These are phyloP conservation scores for Tapera naevia DNA, from an alignment of 2,797 vertebrate genomes.

Conservation along the genomic window DNA sequence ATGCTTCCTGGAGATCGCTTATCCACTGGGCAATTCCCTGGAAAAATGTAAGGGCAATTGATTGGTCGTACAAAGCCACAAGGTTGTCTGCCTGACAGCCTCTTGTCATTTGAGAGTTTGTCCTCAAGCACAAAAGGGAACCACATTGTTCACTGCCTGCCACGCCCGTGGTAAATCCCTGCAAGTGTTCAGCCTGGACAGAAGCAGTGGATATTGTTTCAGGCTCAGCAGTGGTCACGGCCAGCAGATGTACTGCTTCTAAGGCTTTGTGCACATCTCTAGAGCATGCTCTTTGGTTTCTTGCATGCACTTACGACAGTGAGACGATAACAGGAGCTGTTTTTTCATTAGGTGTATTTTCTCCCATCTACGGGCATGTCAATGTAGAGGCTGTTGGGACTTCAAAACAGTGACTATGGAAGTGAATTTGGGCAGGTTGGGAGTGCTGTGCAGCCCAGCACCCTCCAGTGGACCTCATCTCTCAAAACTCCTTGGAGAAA, in stretches of 20 bases:
- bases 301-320: neutral
- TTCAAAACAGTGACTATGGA: neutral
- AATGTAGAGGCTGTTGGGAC: neutral
- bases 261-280: neutral
- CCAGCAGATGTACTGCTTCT: neutral
- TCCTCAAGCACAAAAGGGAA: neutral
- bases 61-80: neutral
- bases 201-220: neutral
- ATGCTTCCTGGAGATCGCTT: neutral
- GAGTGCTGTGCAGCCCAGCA: neutral
- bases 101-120: neutral
- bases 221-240: neutral
- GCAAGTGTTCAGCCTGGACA: fast-evolving
- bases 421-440: neutral
- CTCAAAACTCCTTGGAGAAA: neutral
- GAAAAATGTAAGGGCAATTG: neutral
- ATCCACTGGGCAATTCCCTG: neutral
- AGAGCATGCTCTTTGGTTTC: neutral
- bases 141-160: neutral
- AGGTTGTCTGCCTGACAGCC: neutral
- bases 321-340: neutral
- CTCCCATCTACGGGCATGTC: fast-evolving
- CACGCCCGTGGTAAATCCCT: neutral
- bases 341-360: neutral
- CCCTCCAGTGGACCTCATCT: neutral